Percentiles rank a stretch among this genome's conserved stretches.
Conservation (phyloP, 2,888 invertebrate genomes). For the Cylloceria caligata region DNA sequence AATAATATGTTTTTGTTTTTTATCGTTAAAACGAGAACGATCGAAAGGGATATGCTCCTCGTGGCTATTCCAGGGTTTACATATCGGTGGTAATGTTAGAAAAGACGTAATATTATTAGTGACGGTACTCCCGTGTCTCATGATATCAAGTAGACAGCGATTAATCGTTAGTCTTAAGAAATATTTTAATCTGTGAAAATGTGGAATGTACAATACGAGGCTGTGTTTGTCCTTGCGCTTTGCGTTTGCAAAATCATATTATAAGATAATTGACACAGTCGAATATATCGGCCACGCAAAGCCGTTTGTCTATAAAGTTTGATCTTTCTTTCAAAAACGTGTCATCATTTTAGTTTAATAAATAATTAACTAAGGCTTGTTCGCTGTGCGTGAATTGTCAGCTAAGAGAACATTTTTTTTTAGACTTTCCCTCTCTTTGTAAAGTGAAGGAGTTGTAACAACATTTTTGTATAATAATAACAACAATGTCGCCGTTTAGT, state of each 20-base stretch:
- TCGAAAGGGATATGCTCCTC: not conserved
- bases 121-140: not conserved
- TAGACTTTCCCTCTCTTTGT: slow-evolving; percentile 9
- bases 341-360: slow-evolving; percentile 26
- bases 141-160: slow-evolving; percentile 29
- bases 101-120: slow-evolving; percentile 50
- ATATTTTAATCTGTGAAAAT: slow-evolving; percentile 55
- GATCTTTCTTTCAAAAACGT: not conserved
- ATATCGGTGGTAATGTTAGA: slow-evolving; percentile 62
- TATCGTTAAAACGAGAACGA: slow-evolving; percentile 6
- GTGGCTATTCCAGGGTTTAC: slow-evolving; percentile 34
- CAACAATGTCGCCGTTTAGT: slow-evolving; percentile 43
- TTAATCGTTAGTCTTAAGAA: slow-evolving; percentile 47
- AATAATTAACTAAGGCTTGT: slow-evolving; percentile 9
- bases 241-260: slow-evolving; percentile 4
- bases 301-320: slow-evolving; percentile 6
- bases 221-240: slow-evolving; percentile 54
- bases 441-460: slow-evolving; percentile 8
- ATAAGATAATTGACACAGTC: slow-evolving; percentile 19
- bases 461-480: slow-evolving; percentile 59
- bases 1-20: not conserved
- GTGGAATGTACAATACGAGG: slow-evolving; percentile 60
- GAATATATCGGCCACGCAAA: slow-evolving; percentile 21
- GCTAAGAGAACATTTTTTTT: slow-evolving; percentile 4
- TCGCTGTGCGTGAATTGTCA: slow-evolving; percentile 31